Evolutionary conservation across 1,140 invertebrate genomes (phyloP).

Genomic region (Caenorhabditis remanei): DNA sequence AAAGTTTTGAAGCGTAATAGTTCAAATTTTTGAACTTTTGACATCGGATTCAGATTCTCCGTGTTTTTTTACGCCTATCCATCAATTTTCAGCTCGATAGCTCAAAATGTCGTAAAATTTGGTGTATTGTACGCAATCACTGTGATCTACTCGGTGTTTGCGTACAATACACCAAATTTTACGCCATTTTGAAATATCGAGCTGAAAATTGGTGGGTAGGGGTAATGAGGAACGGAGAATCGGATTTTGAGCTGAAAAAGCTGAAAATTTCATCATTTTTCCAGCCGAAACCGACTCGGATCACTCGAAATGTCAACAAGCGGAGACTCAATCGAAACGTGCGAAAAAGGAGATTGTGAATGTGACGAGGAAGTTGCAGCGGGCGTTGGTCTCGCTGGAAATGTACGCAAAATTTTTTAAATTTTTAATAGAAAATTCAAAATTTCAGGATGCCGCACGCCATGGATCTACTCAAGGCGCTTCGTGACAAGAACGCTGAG

Average conservation of each 20-base stretch:
- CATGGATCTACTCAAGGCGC: neutral
- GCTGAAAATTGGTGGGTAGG: too few species aligned
- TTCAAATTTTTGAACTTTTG: too few species aligned
- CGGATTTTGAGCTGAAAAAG: neutral
- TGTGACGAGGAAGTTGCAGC: slow-evolving; percentile 25
- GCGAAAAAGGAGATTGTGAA: slow-evolving; percentile 29
- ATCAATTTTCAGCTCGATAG: too few species aligned
- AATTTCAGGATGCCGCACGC: neutral
- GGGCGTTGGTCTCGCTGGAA: neutral
- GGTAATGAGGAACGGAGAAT: too few species aligned
- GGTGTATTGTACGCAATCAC: too few species aligned
- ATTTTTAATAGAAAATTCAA: neutral
- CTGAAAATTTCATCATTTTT: neutral
- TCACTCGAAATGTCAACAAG: slow-evolving; percentile 20
- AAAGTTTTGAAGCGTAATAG: too few species aligned
- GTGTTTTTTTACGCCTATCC: too few species aligned
- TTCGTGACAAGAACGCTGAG: slow-evolving; percentile 22
- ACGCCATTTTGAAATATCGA: too few species aligned
- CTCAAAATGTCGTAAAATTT: too few species aligned
- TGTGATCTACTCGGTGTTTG: too few species aligned
- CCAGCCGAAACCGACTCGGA: slow-evolving; percentile 35
- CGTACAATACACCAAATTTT: too few species aligned
- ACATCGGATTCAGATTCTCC: too few species aligned
- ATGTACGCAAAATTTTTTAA: neutral
- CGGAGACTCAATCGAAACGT: neutral